Evolutionary conservation across 53 echinoderm and acorn worm genomes (phyloP), one percentile per base, ranked within the genome.

Genomic region (Zoroaster sp.): DNA sequence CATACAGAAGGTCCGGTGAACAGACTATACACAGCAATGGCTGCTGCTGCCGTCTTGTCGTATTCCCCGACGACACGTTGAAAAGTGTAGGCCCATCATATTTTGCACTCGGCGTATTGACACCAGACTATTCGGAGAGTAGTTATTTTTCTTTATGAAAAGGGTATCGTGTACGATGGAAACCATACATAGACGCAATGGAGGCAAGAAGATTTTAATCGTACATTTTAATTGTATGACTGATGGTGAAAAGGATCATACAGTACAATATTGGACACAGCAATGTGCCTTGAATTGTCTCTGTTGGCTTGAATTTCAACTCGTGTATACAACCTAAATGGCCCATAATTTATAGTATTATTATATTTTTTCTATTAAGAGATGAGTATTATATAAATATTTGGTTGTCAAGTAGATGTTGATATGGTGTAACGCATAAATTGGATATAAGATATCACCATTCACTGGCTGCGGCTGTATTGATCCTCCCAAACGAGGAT

Each of bases 391-490:
- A 14, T 35, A 67, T 81, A 81, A 81, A 81, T 81, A 81, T 81
- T 68, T 25, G 81, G 66, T 43, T 81, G 81, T 81, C 81, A 68
- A 81, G 74, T 40, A 40, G 43, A 42, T 28, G 4, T 59, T 59
- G 63, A 59, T 59, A 59, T 28, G 63, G 44, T 28, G 68, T n/a
- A 42, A 42, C 43, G 21, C 13, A 66, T 66, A 81, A 81, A 81
- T 81, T 81, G 81, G 68, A 66, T 81, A 81, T 81, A 66, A 23
- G 66, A 37, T 81, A 66, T 47, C 45, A 3, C 15, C n/a, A 28
- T 10, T 45, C 14, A 49, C 30, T 10, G 30, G 21, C 32, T 69
- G 2, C 12, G 33, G 9, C 20, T 11, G 73, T 12, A 1, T 17
- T 30, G 3, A 1, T 5, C 46, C 25, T 25, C 28, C 46, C 11